phyloP scores from a whole-genome alignment of 2,888 invertebrate species.

The Ormyrus nitidulus region DNA sequence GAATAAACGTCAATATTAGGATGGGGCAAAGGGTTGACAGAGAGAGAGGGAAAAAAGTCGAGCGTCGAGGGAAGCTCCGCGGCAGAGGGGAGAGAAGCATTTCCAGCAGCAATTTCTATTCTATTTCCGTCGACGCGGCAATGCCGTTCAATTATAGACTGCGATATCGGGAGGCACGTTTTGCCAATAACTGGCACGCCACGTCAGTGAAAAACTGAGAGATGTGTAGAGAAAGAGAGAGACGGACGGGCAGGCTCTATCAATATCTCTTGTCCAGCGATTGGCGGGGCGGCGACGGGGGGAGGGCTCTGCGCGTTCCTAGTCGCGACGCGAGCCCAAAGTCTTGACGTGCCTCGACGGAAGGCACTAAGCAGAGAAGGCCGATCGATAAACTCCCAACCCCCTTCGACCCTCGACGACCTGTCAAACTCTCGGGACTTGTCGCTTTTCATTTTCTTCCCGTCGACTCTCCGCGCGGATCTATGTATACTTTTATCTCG shows the following conservation, averaged over 20 bases:
- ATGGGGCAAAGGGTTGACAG: background rate
- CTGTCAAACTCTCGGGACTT: background rate
- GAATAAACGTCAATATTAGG: background rate
- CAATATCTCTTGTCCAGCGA: slow-evolving; percentile 18
- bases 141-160: slow-evolving; percentile 73
- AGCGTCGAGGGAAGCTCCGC: background rate
- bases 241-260: slow-evolving; percentile 1
- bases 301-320: background rate
- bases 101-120: slow-evolving; percentile 73
- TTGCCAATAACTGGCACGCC: slow-evolving; percentile 67
- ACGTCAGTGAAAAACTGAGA: slow-evolving; percentile 31
- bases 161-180: slow-evolving; percentile 72
- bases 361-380: background rate
- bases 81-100: slow-evolving; percentile 57
- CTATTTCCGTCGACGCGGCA: slow-evolving; percentile 72
- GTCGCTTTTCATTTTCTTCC: background rate
- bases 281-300: background rate
- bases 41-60: slow-evolving; percentile 1
- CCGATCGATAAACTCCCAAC: background rate
- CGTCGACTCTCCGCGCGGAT: background rate
- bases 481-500: background rate
- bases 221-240: background rate
- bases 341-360: background rate
- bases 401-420: background rate
- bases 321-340: background rate